Conservation (phyloP, 2,113 vertebrate genomes). For the Hipposideros armiger region DNA sequence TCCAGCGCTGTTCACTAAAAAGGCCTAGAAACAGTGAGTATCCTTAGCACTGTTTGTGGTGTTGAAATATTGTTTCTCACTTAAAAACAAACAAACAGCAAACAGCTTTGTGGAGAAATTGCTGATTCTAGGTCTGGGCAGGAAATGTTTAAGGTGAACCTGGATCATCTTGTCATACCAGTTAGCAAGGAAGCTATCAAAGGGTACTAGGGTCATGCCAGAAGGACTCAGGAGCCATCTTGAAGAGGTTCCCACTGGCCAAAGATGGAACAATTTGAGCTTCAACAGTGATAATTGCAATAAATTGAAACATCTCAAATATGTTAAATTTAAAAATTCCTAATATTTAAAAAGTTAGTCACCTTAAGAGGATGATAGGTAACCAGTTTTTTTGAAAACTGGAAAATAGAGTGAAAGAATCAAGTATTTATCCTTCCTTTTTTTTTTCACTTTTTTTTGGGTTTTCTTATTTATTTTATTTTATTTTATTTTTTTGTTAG, state of each 20-base stretch:
- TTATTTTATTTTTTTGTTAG: no score
- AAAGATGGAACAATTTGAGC: background rate
- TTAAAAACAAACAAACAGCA: background rate
- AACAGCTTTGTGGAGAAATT: slow-evolving; percentile 34
- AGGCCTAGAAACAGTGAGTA: background rate
- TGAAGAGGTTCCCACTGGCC: background rate
- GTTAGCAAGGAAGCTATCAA: background rate
- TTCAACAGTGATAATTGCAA: background rate
- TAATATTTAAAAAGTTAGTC: slow-evolving; percentile 1
- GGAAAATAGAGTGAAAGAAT: background rate
- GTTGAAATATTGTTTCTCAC: background rate
- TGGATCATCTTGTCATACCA: background rate
- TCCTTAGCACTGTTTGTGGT: background rate
- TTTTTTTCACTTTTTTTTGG: no score
- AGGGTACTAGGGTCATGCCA: background rate
- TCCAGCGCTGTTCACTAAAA: background rate
- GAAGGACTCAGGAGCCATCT: background rate
- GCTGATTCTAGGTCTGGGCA: background rate
- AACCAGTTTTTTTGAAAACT: background rate
- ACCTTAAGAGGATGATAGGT: background rate
- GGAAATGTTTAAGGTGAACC: background rate
- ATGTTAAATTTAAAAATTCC: slow-evolving; percentile 13
- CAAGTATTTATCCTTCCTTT: background rate
- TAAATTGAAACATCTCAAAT: background rate
- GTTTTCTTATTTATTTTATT: no score